Conservation (phyloP, 2,888 invertebrate species). For the Andrena trimmerana region DNA sequence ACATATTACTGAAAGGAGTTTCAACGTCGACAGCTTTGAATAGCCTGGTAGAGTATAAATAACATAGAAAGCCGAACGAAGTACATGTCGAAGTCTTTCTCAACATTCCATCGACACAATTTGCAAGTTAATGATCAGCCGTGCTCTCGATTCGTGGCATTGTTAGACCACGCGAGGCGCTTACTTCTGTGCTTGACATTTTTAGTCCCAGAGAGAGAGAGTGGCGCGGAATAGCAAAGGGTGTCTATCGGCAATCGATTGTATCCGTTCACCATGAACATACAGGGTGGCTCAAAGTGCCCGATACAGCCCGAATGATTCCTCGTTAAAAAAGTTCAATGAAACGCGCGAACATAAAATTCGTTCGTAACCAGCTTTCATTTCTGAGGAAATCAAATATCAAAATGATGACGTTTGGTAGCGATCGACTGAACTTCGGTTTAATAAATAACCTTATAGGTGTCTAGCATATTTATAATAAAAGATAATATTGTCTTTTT, state of each 20-base stretch:
- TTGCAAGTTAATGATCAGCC: constrained; percentile 24
- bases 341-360: background rate
- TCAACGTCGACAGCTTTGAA: background rate
- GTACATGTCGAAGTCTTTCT: constrained; percentile 20
- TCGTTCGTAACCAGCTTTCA: too few species aligned
- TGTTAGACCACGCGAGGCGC: background rate
- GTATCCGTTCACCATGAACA: constrained; percentile 23
- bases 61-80: constrained; percentile 14
- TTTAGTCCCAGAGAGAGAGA: constrained; percentile 13
- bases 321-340: background rate
- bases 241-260: constrained; percentile 39
- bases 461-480: too few species aligned
- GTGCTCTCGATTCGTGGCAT: constrained; percentile 19
- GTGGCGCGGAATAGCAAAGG: constrained; percentile 21
- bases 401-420: too few species aligned
- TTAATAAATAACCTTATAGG: too few species aligned
- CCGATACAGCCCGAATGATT: background rate
- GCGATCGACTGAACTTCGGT: too few species aligned
- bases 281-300: constrained; percentile 1
- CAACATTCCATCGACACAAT: constrained; percentile 13
- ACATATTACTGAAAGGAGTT: background rate
- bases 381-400: too few species aligned
- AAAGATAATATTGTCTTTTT: too few species aligned
- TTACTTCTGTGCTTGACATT: constrained; percentile 22
- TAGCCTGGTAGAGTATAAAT: constrained; percentile 13